Evolutionary conservation across 2,113 vertebrate genomes (phyloP), one percentile per base, ranked within the genome.

Genomic region (Pelecanus crispus): DNA sequence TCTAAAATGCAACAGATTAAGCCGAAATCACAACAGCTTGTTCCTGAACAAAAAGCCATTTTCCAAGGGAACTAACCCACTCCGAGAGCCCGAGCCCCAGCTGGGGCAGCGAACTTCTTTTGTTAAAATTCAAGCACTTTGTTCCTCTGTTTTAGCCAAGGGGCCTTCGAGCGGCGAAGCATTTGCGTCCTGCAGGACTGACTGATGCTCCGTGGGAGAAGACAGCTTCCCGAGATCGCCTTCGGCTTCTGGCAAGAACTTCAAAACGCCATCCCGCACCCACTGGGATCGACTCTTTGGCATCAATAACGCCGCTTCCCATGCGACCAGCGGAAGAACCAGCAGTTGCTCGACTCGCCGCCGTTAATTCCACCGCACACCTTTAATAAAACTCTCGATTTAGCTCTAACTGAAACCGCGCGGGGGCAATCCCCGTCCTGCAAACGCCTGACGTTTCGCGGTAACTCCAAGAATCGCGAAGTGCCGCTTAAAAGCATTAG

Each of bases 381-480:
- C 65, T 26, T 10, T 4, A 59, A 34, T 24, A 26, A 31, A 47
- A 29, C 36, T 7, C 22, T 20, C 0, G 5, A 21, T 45, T 21
- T 42, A 9, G 32, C 26, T 32, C 38, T 17, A 50, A 18, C 11
- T 2, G 22, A 44, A 68, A 32, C 5, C 5, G 2, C 32, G 1
- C 10, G 3, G 38, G 13, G 22, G n/a, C 29, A 25, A 13, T 3
- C 31, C 38, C 6, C 0, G 15, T 4, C 65, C 52, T 11, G 26
- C 4, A 5, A 15, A 42, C 25, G 7, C 61, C 32, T 2, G 0
- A 17, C 0, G 2, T 12, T 34, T 31, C 17, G 0, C 0, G 4
- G 17, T 5, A 22, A 21, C 31, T 34, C 62, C 74, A 19, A 24
- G 22, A 53, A 47, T 1, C 2, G 31, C 2, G 6, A 25, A 40